Evolutionary conservation across 1,140 invertebrate species (phyloP), one percentile per base, ranked within the genome.

Genomic region (Lethrus apterus): DNA sequence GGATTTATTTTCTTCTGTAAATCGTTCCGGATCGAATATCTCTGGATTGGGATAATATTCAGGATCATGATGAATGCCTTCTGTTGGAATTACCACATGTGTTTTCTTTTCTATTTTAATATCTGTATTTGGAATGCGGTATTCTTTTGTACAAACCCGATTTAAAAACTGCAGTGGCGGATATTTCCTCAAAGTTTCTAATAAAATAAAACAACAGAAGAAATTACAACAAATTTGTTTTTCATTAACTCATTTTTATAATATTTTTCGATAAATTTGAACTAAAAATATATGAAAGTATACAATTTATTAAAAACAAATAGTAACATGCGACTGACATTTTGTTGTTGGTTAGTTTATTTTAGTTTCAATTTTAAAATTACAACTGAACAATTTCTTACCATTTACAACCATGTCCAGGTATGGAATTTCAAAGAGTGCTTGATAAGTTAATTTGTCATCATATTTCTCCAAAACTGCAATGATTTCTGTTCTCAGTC

Each of bases 361-460:
- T 23, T 21, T 38, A 4, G 14, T 7, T 10, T 38, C 3, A 10
- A 11, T 38, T 8, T 3, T 10, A 18, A 2, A 19, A 1, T 21
- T 20, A 10, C 14, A 19, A 4, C 0, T 40, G 5, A 7, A 2
- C 2, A 40, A 18, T 8, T 21, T 11, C 11, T 59, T 46, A 58
- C 81, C 79, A 24, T 64, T 61, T 30, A 52, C 41, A 11, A 48
- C 42, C 24, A 46, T 42, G 3, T 51, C 29, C 13, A 45, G 35
- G 21, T 51, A 76, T 0, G 62, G 64, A 63, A 82, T 69, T 9
- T 74, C 68, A n/a, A 66, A 58, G 2, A 81, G 46, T 11, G 68
- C 64, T 10, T 79, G 75, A 49, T 76, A 80, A 24, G 64, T 73
- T 0, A 78, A 48, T 44, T 69, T 54, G 2, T 68, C 67, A 15